Evolutionary conservation across 1,140 invertebrate genomes (phyloP).

Genomic region (Eriocheir sinensis): DNA sequence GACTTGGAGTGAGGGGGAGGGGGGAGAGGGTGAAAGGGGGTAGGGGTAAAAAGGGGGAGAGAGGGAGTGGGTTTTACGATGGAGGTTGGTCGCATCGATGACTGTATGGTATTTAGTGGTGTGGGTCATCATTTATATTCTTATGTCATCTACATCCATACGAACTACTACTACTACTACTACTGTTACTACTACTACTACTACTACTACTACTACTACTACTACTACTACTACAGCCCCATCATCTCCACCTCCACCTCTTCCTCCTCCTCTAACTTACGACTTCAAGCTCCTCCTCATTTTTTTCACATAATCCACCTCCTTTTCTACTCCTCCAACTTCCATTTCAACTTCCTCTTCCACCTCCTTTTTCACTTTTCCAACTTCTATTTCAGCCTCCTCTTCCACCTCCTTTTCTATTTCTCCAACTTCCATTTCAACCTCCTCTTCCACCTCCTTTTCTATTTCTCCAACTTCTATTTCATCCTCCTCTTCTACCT

Average conservation of each 20-base stretch:
- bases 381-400: neutral
- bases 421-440: neutral
- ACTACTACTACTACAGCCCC: neutral
- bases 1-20: too few relatives aligned
- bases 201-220: slow-evolving; percentile 25
- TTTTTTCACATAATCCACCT: too few relatives aligned
- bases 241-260: too few relatives aligned
- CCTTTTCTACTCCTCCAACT: neutral
- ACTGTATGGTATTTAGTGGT: neutral
- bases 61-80: too few relatives aligned
- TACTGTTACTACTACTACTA: slow-evolving; percentile 26
- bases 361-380: neutral
- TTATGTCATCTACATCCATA: neutral
- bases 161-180: neutral
- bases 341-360: neutral
- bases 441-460: neutral
- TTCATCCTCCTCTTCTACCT: neutral
- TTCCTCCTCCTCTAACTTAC: too few relatives aligned
- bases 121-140: neutral
- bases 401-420: neutral
- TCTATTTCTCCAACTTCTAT: neutral
- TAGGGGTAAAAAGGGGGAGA: too few relatives aligned
- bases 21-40: too few relatives aligned
- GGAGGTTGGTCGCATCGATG: too few relatives aligned
- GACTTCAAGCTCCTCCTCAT: too few relatives aligned